Evolutionary conservation across 2,797 vertebrate species (phyloP), one percentile per base, ranked within the genome.

Genomic region (Pipistrellus pygmaeus): DNA sequence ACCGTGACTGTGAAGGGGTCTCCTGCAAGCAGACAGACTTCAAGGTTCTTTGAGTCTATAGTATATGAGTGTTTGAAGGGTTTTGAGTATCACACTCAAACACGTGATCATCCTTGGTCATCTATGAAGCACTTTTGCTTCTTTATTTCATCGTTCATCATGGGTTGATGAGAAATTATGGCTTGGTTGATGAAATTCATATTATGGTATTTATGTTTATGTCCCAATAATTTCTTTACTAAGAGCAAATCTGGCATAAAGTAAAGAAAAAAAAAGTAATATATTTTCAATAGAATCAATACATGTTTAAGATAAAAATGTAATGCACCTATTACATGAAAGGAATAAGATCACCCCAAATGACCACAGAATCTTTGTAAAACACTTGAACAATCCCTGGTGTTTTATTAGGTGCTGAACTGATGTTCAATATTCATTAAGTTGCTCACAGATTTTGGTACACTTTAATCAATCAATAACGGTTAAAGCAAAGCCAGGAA

Each of bases 401-500:
- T 78, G 66, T 60, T 80, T 94, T n/a, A 66, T 10, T 30, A 25
- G 21, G 55, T 89, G 48, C 18, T 62, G 46, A 62, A 44, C 62
- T 25, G 41, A 71, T 78, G 84, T 6, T 95, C 82, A 48, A 18
- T 64, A 46, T 69, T 90, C 41, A 91, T 92, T 87, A 80, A 71
- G 6, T 84, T 57, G 53, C 76, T 88, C 53, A n/a, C 38, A 64
- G 17, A 93, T 69, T 92, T 85, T 48, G 75, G 55, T 25, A 81
- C 35, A 64, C 80, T 78, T 84, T 51, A 69, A 86, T 6, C 32
- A 64, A 71, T 95, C 60, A 76, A 6, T 88, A 21, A 77, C 7
- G 64, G 95, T 44, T 85, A 94, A 85, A 94, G 35, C 1, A 75
- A 75, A 91, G 35, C 95, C 30, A 72, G n/a, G 85, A 95, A 76